phyloP scores from a whole-genome alignment of 2,113 vertebrate species.

The Caloenas nicobarica region DNA sequence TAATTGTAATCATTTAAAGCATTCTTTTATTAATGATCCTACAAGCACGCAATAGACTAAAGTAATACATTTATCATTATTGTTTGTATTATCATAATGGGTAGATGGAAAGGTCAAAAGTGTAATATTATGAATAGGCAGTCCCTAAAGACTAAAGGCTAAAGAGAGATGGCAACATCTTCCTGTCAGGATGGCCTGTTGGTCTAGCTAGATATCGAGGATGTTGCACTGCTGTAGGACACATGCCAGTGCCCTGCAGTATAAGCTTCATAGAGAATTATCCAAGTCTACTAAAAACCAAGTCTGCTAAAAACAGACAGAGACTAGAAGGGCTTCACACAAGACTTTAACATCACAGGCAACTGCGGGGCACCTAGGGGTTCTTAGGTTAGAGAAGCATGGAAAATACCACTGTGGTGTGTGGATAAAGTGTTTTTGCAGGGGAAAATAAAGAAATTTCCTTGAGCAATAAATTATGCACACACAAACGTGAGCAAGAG shows the following conservation, averaged over 20 bases:
- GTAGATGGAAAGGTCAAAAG: not conserved
- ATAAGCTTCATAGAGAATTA: not conserved
- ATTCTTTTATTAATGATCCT: not conserved
- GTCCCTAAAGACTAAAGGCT: not conserved
- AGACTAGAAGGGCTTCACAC: not conserved
- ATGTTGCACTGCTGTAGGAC: not conserved
- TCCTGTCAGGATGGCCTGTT: not conserved
- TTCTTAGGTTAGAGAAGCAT: not conserved
- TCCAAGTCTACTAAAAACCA: not conserved
- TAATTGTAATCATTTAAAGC: not conserved
- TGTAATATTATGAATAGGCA: not conserved
- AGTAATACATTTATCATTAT: not conserved
- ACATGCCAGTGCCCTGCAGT: not conserved
- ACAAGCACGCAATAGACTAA: not conserved
- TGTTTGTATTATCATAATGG: not conserved
- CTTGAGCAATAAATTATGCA: not conserved
- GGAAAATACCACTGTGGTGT: not conserved
- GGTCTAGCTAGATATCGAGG: not conserved
- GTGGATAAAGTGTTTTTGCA: not conserved
- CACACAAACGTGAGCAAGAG: not conserved
- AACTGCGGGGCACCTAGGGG: not conserved
- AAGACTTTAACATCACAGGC: not conserved
- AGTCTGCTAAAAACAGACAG: rapidly evolving
- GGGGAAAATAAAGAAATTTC: not conserved
- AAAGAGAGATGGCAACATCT: not conserved